Percentiles rank a stretch among this genome's conserved stretches.
Conservation (phyloP, 2,888 invertebrate genomes). For the Corbicula japonica region DNA sequence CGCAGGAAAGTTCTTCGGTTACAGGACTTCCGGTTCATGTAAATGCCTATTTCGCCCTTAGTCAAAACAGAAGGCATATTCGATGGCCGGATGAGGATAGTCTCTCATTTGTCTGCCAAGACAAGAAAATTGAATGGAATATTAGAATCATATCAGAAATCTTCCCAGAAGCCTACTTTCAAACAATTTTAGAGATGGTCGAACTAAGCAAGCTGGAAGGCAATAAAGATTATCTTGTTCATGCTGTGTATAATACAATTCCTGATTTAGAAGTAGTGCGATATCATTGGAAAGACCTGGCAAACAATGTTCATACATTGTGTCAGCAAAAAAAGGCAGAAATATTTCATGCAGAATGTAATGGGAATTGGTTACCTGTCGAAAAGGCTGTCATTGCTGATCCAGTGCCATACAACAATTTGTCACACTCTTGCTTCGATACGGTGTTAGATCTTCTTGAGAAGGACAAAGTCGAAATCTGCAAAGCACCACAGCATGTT, state of each 20-base stretch:
- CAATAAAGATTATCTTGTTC: neutral
- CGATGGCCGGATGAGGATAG: constrained; percentile 21
- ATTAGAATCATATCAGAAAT: constrained; percentile 19
- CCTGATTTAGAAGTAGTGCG: constrained; percentile 13
- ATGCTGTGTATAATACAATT: constrained; percentile 11
- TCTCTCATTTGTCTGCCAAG: neutral
- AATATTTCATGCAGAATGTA: no score
- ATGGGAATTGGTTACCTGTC: no score
- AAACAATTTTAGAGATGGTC: neutral
- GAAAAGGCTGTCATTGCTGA: no score
- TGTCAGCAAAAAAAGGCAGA: no score
- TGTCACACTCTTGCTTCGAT: no score
- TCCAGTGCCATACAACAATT: no score
- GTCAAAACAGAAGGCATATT: constrained; percentile 38
- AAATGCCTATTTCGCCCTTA: constrained; percentile 44
- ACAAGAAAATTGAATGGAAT: constrained; percentile 38
- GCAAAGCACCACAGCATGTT: neutral
- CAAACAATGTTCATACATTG: constrained; percentile 9
- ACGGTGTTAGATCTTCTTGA: no score
- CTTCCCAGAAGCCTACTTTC: constrained; percentile 31
- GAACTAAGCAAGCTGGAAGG: neutral
- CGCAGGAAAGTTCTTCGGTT: constrained; percentile 20
- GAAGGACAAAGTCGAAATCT: neutral
- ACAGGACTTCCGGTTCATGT: constrained; percentile 45
- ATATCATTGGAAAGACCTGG: constrained; percentile 21